phyloP scores from a whole-genome alignment of 2,797 vertebrate genomes.

The Hylomyscus alleni region DNA sequence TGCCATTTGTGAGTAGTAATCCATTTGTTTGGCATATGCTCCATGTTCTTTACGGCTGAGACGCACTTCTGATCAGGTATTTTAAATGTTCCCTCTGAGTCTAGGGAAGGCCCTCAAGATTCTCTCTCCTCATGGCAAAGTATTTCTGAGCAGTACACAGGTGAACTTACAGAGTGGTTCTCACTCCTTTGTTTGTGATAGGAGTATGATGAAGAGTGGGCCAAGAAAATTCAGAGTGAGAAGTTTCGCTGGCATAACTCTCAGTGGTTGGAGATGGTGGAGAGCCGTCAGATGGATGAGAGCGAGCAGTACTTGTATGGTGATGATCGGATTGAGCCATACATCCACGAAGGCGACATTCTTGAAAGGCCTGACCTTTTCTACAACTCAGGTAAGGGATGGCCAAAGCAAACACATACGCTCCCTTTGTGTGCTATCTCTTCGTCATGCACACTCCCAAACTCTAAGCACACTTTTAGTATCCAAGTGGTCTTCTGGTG shows the following conservation, averaged over 20 bases:
- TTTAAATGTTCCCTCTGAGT: slow-evolving; percentile 34
- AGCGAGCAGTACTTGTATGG: slow-evolving; percentile 92
- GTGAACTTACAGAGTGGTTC: background rate
- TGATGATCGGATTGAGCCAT: slow-evolving; percentile 93
- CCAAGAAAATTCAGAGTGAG: slow-evolving; percentile 94
- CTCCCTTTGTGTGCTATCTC: background rate
- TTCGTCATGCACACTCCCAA: background rate
- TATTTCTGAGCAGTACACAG: background rate
- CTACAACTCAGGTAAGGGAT: slow-evolving; percentile 91
- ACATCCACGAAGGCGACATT: slow-evolving; percentile 92
- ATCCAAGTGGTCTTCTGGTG: background rate
- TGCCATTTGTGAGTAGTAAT: background rate
- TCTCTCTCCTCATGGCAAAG: slow-evolving; percentile 24
- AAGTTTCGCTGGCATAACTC: slow-evolving; percentile 97
- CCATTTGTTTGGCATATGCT: background rate
- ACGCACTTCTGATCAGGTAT: background rate
- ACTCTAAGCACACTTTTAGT: slow-evolving; percentile 29
- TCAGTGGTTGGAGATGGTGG: slow-evolving; percentile 98
- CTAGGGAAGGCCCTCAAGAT: background rate
- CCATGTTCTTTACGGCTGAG: background rate
- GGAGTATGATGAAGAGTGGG: slow-evolving; percentile 96
- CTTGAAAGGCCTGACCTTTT: slow-evolving; percentile 94
- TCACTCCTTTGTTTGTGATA: slow-evolving; percentile 76
- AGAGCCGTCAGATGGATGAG: slow-evolving; percentile 94
- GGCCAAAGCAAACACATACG: background rate